Base-by-base conservation (phyloP, 1,140 invertebrate species). In the Zaprionus taronus region DNA sequence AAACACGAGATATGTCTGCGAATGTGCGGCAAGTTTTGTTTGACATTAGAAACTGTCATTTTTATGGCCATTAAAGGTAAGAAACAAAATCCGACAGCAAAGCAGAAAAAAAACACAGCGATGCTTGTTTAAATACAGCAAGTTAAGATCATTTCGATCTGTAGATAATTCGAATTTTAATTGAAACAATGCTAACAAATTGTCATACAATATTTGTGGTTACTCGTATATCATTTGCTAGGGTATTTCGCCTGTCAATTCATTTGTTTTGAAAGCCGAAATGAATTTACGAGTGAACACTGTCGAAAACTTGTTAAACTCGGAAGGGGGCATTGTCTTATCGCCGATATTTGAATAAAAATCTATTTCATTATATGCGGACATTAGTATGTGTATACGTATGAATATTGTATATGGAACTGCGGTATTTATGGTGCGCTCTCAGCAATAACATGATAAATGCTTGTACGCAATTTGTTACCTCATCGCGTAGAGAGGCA, bases 391-490 rank as follows among this genome's bases (percentile, higher is more conserved):
- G n/a, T 47, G 14, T 53, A 53, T 53, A 26, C 5, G 24, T 26
- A 26, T 26, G 24, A 26, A 26, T 26, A 53, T 26, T 60, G 12
- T 73, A 24, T 73, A 61, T 78, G 55, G 47, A 24, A 12, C 20
- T 51, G 47, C 47, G 47, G 47, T 69, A 68, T 74, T 74, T 64
- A 51, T 53, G 51, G 51, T 81, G 67, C n/a, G 65, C 58, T 47
- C 64, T 72, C 71, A 75, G 74, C 85, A 89, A 89, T 91, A 89
- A 89, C 85, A 90, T 90, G 85, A 90, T 90, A 90, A 90, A 90
- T 90, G 85, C 86, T 90, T 90, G 85, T 90, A 90, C 79, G 77
- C 79, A 90, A 90, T 90, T 90, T 90, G 85, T 90, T 85, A 90
- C 76, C 85, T 90, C 86, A 90, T 84, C 84, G 84, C 68, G 53